phyloP scores from a whole-genome alignment of 2,113 vertebrate species.

The Apus apus region DNA sequence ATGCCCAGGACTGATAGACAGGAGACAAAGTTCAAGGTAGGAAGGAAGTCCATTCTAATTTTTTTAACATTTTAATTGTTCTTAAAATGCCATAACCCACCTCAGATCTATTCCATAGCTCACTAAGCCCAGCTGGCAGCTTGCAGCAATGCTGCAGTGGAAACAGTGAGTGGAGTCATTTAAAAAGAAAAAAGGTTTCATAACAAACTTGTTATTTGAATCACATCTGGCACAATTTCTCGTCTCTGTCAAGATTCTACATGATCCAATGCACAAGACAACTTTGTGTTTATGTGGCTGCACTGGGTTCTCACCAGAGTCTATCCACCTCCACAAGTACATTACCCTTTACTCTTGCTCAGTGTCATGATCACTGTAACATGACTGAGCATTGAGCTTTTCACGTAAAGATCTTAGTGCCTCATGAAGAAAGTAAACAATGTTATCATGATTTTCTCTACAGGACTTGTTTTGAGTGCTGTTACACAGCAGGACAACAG shows the following conservation, averaged over 20 bases:
- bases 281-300: not conserved
- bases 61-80: not conserved
- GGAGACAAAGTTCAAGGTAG: not conserved
- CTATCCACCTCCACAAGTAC: not conserved
- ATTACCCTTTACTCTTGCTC: not conserved
- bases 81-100: not conserved
- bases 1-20: not conserved
- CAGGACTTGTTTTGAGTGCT: not conserved
- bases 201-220: not conserved
- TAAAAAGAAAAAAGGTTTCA: not conserved
- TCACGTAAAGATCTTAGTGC: not conserved
- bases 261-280: not conserved
- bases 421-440: not conserved
- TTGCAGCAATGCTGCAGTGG: not conserved
- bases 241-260: not conserved
- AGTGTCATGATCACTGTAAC: not conserved
- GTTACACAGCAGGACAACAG: not conserved
- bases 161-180: not conserved
- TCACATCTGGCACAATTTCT: not conserved
- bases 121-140: not conserved
- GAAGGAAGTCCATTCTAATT: not conserved
- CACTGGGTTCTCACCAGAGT: not conserved
- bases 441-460: not conserved
- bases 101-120: not conserved
- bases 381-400: not conserved